A percentile compares a stretch with the other conserved stretches of the same genome.
Conservation (phyloP, 2,888 invertebrate genomes). For the Aethes cnicana region DNA sequence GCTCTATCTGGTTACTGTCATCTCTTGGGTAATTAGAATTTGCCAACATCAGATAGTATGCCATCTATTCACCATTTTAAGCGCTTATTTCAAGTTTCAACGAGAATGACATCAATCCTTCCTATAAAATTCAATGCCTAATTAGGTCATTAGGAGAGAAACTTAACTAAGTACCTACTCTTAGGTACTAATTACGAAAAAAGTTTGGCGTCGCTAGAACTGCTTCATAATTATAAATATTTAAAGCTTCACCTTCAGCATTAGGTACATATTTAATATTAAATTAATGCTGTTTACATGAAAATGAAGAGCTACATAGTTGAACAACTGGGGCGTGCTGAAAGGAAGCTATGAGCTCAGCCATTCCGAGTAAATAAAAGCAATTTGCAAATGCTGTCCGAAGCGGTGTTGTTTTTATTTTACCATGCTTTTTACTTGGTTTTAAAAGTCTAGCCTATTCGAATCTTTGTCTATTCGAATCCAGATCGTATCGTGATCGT, state of each 20-base stretch:
- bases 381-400: constrained; percentile 2
- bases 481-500: constrained; percentile 4
- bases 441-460: constrained; percentile 30
- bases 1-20: neutral
- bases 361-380: constrained; percentile 7
- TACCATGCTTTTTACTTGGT: neutral
- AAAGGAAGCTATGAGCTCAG: neutral
- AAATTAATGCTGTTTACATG: no score
- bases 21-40: no score
- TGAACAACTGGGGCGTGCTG: no score
- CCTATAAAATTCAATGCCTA: no score
- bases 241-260: no score
- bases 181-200: neutral
- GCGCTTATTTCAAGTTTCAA: no score
- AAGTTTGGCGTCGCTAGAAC: neutral
- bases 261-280: no score
- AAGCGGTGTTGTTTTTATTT: constrained; percentile 2
- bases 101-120: no score
- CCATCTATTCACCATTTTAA: no score
- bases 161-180: constrained; percentile 16
- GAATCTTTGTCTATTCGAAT: neutral
- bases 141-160: neutral
- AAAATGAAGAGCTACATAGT: no score
- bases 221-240: neutral
- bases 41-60: no score